Evolutionary conservation across 2,113 vertebrate genomes (phyloP), one percentile per base, ranked within the genome.

Genomic region (Dicentrarchus labrax): DNA sequence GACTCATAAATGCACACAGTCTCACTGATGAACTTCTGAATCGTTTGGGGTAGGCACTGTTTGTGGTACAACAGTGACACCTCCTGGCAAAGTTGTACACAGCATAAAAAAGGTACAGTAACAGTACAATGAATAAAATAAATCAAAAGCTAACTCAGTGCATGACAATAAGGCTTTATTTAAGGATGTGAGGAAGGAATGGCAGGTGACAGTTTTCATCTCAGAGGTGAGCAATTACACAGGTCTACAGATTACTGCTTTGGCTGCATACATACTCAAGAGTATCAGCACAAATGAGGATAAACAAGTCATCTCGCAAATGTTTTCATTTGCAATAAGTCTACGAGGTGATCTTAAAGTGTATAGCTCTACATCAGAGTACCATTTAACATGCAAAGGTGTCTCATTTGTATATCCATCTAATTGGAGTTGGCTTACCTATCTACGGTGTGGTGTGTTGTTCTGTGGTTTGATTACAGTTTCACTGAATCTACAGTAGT

Each of bases 161-260:
- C 86, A 88, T 91, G 89, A 92, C 83, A 85, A 76, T 90, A 91
- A 88, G 77, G 87, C 83, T 95, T 94, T 95, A 94, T 93, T 95
- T 86, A 53, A 87, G 73, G 45, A 83, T 85, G 87, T 90, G 75
- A 91, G 69, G 88, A 88, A 65, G 68, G 86, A 73, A 89, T 72
- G 75, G 51, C 48, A 84, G 70, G 70, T 86, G 87, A 85, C 13
- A 53, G 45, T 74, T 66, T 90, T 78, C 61, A 71, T 82, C 61
- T 88, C 68, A 84, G 84, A 86, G 75, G 57, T 91, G 71, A 89
- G 81, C 76, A 73, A 72, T 79, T 91, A 85, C 88, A 90, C 71
- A 62, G 78, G 61, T 86, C 72, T 89, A 90, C 72, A 90, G 80
- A 80, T 88, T 76, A 80, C 76, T 86, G 88, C 71, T 82, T 84